A percentile compares a stretch with the other conserved stretches of the same genome.
These are phyloP conservation scores for Morpho achilles DNA, from an alignment of 2,888 invertebrate genomes.

Conservation along the genomic window DNA sequence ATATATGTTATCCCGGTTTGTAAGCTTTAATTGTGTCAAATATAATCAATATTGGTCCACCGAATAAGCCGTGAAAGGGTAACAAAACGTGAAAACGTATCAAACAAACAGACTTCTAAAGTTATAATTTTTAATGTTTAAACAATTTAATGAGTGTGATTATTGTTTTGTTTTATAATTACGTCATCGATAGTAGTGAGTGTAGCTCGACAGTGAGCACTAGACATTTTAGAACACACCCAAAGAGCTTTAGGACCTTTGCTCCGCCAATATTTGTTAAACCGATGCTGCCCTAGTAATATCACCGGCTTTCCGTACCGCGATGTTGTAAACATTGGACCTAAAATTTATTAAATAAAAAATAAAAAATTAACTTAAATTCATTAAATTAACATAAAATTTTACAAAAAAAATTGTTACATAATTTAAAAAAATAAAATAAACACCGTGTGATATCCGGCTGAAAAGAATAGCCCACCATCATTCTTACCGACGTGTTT, in stretches of 20 bases:
- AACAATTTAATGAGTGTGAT: slow-evolving; percentile 35
- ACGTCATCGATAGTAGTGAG: slow-evolving; percentile 33
- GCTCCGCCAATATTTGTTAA: slow-evolving; percentile 40
- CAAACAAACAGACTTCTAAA: too few relatives aligned
- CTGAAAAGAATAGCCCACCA: too few relatives aligned
- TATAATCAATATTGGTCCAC: too few relatives aligned
- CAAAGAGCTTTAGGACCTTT: slow-evolving; percentile 36
- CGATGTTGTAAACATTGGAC: slow-evolving; percentile 24
- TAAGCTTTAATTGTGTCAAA: too few relatives aligned
- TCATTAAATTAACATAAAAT: neutral
- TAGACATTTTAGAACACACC: slow-evolving; percentile 35
- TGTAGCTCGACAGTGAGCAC: slow-evolving; percentile 36
- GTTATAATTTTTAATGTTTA: too few relatives aligned
- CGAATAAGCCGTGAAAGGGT: too few relatives aligned
- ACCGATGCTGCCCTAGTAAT: slow-evolving; percentile 35
- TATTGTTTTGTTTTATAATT: slow-evolving; percentile 31
- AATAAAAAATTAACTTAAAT: neutral
- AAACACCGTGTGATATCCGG: too few relatives aligned
- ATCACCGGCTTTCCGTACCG: slow-evolving; percentile 34
- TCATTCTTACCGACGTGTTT: too few relatives aligned
- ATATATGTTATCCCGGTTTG: too few relatives aligned
- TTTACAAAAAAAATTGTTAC: too few relatives aligned
- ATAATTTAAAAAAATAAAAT: too few relatives aligned
- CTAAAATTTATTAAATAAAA: slow-evolving; percentile 16
- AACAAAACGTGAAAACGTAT: too few relatives aligned